A percentile compares a stretch with the other conserved stretches of the same genome.
phyloP scores from a whole-genome alignment of 2,797 vertebrate genomes.

The Buceros bicornis region DNA sequence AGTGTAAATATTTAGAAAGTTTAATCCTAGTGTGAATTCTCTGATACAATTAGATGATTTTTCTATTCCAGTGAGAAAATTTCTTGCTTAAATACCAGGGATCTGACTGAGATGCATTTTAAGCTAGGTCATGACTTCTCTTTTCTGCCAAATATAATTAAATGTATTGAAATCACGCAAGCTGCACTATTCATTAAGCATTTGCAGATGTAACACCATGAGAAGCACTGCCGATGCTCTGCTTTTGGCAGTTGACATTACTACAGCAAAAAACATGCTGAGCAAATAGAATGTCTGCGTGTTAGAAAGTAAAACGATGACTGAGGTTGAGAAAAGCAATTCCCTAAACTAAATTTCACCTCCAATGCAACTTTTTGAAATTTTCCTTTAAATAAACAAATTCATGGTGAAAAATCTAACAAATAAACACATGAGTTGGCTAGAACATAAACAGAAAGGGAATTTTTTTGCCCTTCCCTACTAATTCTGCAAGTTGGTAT shows the following conservation, averaged over 20 bases:
- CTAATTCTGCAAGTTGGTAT: not conserved
- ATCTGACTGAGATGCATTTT: slow-evolving; percentile 20
- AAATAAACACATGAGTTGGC: not conserved
- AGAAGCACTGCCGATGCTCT: slow-evolving; percentile 7
- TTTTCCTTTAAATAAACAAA: not conserved
- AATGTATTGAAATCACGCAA: slow-evolving; percentile 40
- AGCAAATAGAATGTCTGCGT: not conserved
- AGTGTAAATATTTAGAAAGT: not conserved
- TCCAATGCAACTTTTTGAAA: not conserved
- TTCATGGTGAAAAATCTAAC: not conserved
- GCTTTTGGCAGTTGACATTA: not conserved
- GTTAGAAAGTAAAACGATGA: not conserved
- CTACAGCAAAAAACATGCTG: slow-evolving; percentile 21
- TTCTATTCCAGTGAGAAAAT: not conserved
- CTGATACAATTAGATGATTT: not conserved
- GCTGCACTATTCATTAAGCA: slow-evolving; percentile 39
- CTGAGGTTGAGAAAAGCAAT: not conserved
- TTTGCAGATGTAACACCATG: slow-evolving; percentile 10
- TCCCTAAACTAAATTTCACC: not conserved
- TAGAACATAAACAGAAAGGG: not conserved
- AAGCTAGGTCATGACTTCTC: slow-evolving; percentile 51
- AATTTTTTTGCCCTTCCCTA: not conserved
- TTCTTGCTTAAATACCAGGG: not conserved
- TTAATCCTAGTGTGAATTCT: not conserved
- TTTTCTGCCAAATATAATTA: slow-evolving; percentile 57